Conservation (phyloP, 2,797 vertebrate genomes). For the Chromis chromis region DNA sequence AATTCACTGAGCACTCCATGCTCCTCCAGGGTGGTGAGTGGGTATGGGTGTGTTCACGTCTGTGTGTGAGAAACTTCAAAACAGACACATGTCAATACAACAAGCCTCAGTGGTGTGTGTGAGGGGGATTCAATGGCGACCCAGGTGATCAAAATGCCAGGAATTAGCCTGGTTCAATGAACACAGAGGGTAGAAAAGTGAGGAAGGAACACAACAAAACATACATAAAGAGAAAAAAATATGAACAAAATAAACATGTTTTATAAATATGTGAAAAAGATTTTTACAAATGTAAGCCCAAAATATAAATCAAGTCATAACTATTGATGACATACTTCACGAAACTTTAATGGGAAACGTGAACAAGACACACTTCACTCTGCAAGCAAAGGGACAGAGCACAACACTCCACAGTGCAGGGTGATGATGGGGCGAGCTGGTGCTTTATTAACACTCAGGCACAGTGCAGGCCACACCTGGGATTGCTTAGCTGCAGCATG, state of each 20-base stretch:
- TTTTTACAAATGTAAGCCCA: not conserved
- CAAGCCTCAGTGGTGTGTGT: constrained; percentile 10
- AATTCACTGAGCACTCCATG: constrained; percentile 43
- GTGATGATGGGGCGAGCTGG: constrained; percentile 29
- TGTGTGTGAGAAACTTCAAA: constrained; percentile 30
- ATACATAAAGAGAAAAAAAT: no score
- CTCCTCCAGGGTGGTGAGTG: constrained; percentile 11
- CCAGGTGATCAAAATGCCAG: constrained; percentile 4
- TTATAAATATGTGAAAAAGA: not conserved
- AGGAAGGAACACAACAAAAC: not conserved
- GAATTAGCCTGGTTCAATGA: constrained; percentile 1
- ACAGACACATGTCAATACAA: constrained; percentile 13
- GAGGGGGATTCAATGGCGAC: not conserved
- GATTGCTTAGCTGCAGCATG: constrained; percentile 79
- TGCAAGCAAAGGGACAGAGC: constrained; percentile 45
- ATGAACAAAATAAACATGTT: not conserved
- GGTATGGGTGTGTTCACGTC: not conserved
- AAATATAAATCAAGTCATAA: not conserved
- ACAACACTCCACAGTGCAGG: constrained; percentile 47
- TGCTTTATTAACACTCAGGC: constrained; percentile 65
- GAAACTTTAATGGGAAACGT: constrained; percentile 26
- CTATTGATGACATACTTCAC: not conserved
- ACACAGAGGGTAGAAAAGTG: not conserved
- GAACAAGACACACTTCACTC: constrained; percentile 42
- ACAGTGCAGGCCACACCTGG: constrained; percentile 84